Conservation (phyloP, 1,140 invertebrate species). For the Odontomachus brunneus region DNA sequence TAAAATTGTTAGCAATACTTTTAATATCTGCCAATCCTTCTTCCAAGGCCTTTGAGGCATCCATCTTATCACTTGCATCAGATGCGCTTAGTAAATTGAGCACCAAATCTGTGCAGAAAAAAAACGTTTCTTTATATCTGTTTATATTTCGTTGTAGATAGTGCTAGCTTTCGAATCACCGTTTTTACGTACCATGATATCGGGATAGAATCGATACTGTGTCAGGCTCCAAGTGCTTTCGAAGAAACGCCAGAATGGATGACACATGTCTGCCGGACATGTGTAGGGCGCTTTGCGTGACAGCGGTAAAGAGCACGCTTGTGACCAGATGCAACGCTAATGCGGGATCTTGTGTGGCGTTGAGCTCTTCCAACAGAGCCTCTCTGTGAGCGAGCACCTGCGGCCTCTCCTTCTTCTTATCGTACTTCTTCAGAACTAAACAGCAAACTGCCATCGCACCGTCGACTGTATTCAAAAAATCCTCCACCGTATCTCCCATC, state of each 20-base stretch:
- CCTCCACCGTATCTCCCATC: slow-evolving; percentile 88
- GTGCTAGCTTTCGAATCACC: slow-evolving; percentile 31
- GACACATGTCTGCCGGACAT: slow-evolving; percentile 96
- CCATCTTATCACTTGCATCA: slow-evolving; percentile 81
- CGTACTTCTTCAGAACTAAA: slow-evolving; percentile 94
- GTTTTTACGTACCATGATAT: slow-evolving; percentile 90
- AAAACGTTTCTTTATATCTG: slow-evolving; percentile 39
- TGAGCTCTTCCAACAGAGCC: slow-evolving; percentile 92
- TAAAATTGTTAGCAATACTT: slow-evolving; percentile 85
- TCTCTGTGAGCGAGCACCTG: slow-evolving; percentile 92
- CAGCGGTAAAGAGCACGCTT: slow-evolving; percentile 92
- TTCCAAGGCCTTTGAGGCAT: slow-evolving; percentile 80
- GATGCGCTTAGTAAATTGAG: slow-evolving; percentile 87
- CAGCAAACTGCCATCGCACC: slow-evolving; percentile 90
- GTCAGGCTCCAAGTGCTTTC: slow-evolving; percentile 88
- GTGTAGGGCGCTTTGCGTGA: slow-evolving; percentile 93
- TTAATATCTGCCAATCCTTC: slow-evolving; percentile 85
- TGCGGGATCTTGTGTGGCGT: slow-evolving; percentile 91
- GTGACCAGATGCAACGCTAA: slow-evolving; percentile 93
- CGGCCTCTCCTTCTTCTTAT: slow-evolving; percentile 94
- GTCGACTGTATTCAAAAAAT: slow-evolving; percentile 92
- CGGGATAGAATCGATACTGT: slow-evolving; percentile 87
- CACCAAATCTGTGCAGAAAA: slow-evolving; percentile 85
- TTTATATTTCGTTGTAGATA: slow-evolving; percentile 25
- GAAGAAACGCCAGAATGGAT: slow-evolving; percentile 90